Base-by-base conservation (phyloP, 2,888 invertebrate species). In the Agapostemon virescens region DNA sequence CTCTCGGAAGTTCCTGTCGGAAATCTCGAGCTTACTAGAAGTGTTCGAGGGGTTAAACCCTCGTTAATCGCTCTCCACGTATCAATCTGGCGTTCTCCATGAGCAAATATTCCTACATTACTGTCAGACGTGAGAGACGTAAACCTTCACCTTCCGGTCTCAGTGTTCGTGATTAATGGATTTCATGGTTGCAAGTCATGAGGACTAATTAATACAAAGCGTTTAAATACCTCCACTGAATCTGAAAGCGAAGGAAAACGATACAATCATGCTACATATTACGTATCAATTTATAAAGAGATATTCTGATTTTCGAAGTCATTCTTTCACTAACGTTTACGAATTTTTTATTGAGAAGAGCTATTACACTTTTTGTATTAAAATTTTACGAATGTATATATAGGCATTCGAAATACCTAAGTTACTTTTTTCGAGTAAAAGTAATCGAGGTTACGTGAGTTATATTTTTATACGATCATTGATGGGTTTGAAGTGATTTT, bases 51-150 rank as follows among this genome's bases (percentile, higher is more conserved):
- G 70, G 81, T 40, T 80, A 74, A 67, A 68, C 61, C 78, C 42
- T 78, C 79, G 84, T 63, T 83, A 75, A 85, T 86, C 63, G 73
- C 63, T 84, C 78, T 63, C 69, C 79, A 77, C 66, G 69, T 85
- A 84, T 84, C 81, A 87, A 85, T 83, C 80, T 73, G 40, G 42
- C 71, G 49, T 81, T 74, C 81, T 69, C 69, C 66, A 45, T 55
- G 13, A 64, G 58, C 61, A 30, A 75, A 78, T 74, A 77, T 64
- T 77, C 36, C 52, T 38, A 15, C 40, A 63, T n/a, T 42, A 26
- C 36, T 17, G 42, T 58, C 23, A 26, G 67, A 55, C 36, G 67
- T 17, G 23, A 23, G 17, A 9, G 38, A 72, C 64, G n/a, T 72
- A 61, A 49, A 52, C 33, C 49, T 61, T 42, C 52, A n/a, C 36